Evolutionary conservation across 2,113 vertebrate genomes (phyloP).

Genomic region (Antidorcas marsupialis): DNA sequence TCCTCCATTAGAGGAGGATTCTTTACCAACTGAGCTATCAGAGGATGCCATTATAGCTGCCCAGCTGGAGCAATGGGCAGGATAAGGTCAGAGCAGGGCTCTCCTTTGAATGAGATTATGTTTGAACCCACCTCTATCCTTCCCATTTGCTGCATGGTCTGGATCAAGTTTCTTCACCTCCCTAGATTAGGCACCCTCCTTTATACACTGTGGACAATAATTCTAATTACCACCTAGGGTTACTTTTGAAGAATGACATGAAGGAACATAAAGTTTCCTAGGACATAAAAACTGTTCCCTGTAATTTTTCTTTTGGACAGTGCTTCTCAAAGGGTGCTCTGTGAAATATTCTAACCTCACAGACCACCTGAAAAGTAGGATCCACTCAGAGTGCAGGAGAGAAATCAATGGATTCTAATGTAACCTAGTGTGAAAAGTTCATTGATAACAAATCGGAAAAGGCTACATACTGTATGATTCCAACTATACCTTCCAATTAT

Average conservation of each 20-base stretch:
- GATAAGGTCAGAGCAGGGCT: neutral
- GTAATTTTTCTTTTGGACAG: neutral
- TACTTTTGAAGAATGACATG: neutral
- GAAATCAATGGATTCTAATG: neutral
- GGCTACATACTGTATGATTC: neutral
- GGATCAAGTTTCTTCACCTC: neutral
- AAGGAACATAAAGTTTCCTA: neutral
- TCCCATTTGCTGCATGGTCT: neutral
- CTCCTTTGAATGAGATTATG: neutral
- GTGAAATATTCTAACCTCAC: neutral
- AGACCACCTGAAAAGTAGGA: neutral
- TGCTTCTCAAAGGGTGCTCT: neutral
- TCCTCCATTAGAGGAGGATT: neutral
- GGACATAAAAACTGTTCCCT: neutral
- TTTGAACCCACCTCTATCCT: neutral
- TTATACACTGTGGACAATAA: neutral
- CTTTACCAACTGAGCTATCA: neutral
- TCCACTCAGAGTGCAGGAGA: neutral
- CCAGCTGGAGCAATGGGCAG: fast-evolving
- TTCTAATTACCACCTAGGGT: neutral
- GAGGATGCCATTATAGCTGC: neutral
- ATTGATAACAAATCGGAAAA: neutral
- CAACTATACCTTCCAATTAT: neutral
- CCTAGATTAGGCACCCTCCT: neutral
- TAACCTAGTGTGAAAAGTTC: neutral